Evolutionary conservation across 2,797 vertebrate genomes (phyloP), one percentile per base, ranked within the genome.

Genomic region (Halcyon chelicuti): DNA sequence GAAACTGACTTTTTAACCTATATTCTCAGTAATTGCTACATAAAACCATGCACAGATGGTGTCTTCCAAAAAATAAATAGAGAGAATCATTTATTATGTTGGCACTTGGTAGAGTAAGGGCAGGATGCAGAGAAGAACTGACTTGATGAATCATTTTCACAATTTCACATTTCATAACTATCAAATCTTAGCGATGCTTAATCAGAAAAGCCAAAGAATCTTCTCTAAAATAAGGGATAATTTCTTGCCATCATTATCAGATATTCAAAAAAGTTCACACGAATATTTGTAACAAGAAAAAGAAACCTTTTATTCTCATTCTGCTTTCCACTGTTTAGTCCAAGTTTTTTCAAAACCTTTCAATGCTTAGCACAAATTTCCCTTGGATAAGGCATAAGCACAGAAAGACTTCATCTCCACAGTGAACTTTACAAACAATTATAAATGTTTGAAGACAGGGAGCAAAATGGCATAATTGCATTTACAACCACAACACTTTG

Each of bases 101-200:
- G 12, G 14, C 20, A n/a, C 19, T 33, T 0, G 0, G 13, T 10
- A 8, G 7, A 72, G 28, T 6, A 67, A 2, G 10, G 15, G 33
- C 21, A 57, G 33, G 22, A 76, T 4, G 7, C 46, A 72, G n/a
- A 6, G 9, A 44, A 84, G 20, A 33, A 63, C 33, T 19, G 14
- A 54, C 14, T 85, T 54, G 23, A 44, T 39, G 33, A 90, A 52
- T 25, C 15, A 70, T 39, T 85, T 88, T 80, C 54, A 72, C 40
- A 40, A 40, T 40, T 40, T 40, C 14, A 40, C 40, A 40, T 40
- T 40, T 47, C 22, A 14, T 52, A 86, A 42, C 14, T 76, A 35
- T 62, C 16, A 66, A 40, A 61, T 66, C 52, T 55, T 71, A 37
- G 14, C 22, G 39, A 46, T 15, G 11, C 14, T 61, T 46, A 70